Evolutionary conservation across 2,113 vertebrate species (phyloP), one percentile per base, ranked within the genome.

Genomic region (Lycocorax pyrrhopterus): DNA sequence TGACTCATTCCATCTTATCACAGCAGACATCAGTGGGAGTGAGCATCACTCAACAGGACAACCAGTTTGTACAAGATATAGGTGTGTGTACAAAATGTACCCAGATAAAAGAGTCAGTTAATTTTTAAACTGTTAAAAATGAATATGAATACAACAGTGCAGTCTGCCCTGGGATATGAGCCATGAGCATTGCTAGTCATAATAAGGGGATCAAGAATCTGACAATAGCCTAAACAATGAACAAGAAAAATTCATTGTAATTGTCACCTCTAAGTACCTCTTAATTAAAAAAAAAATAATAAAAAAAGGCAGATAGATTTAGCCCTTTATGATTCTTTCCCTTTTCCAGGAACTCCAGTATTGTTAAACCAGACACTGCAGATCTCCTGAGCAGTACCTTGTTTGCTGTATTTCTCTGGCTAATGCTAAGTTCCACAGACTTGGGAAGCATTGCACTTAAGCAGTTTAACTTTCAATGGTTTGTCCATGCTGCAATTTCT

Each of bases 1-100:
- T 97, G 96, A 97, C 88, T 97, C 96, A 97, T 96, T 94, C 91
- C 43, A 47, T 96, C 91, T 97, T 95, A 95, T 96, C 93, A 89
- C 91, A 96, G 94, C 90, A 96, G 93, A 95, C 84, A 27, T 93
- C 87, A 96, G 93, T 96, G 94, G 96, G 93, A 94, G 96, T 91
- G 95, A 95, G 86, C 87, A 95, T 95, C 92, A 93, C 64, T 96
- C 93, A 94, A 94, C 83, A 90, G 93, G 90, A 96, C 90, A 84
- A 92, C 82, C 69, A 79, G 86, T 91, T 97, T 94, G 84, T 92
- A 89, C 84, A 88, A 89, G 78, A 84, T 67, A 81, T 3, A 64
- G 60, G 41, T 7, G 35, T 5, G 15, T 49, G 76, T 71, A 96
- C 85, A 41, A 87, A 93, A 90, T 84, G 73, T 94, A 90, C 68